Evolutionary conservation across 2,888 invertebrate species (phyloP).

Genomic region (Tribolium freemani): DNA sequence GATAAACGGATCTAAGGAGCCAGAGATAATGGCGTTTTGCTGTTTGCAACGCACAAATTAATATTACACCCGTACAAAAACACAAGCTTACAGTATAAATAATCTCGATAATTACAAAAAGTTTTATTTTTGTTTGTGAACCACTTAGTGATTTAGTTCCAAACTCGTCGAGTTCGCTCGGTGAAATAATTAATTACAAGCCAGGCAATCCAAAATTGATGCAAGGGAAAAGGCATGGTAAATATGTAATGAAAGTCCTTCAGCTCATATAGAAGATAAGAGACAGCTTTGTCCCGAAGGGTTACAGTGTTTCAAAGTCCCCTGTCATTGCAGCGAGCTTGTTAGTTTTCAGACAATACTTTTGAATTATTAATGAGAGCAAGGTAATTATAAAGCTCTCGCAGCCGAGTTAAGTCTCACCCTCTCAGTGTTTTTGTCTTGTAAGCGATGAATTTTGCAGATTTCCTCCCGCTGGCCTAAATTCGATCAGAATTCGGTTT

Average conservation of each 20-base stretch:
- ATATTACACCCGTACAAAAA: too few relatives aligned
- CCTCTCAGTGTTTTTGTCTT: conserved; percentile 34
- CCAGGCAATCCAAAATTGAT: conserved; percentile 40
- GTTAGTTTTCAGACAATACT: conserved; percentile 48
- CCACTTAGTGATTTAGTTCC: background rate
- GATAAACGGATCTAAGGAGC: background rate
- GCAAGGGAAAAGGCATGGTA: conserved; percentile 40
- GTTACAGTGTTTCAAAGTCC: conserved; percentile 43
- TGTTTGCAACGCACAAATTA: conserved; percentile 5
- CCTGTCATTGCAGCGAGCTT: conserved; percentile 43
- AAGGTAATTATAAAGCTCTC: conserved; percentile 46
- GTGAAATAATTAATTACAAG: conserved; percentile 43
- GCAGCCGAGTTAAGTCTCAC: conserved; percentile 27
- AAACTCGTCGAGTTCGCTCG: background rate
- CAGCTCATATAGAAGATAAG: conserved; percentile 24
- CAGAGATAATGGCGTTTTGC: conserved; percentile 3
- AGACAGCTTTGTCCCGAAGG: conserved; percentile 35
- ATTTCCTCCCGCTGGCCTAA: conserved; percentile 5
- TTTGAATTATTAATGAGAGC: conserved; percentile 46
- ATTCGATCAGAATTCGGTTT: background rate
- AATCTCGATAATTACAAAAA: background rate
- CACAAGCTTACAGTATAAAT: background rate
- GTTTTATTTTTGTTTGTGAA: background rate
- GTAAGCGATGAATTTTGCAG: conserved; percentile 36
- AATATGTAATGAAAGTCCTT: conserved; percentile 44